These are phyloP conservation scores for Drosophila longiperda DNA, from an alignment of 2,888 invertebrate genomes.

Conservation along the genomic window DNA sequence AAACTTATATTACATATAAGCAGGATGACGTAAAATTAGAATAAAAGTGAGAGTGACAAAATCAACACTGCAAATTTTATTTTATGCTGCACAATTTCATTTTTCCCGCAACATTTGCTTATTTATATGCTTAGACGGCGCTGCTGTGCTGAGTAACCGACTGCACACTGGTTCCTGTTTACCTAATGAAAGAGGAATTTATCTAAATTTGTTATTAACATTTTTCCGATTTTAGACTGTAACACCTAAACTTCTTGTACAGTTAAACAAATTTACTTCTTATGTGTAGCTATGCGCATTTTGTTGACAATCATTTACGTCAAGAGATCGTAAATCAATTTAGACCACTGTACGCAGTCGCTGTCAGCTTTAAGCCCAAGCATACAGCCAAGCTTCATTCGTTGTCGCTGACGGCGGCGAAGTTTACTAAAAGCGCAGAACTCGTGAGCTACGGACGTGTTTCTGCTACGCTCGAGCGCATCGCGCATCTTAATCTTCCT, in stretches of 20 bases:
- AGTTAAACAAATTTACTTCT: not conserved
- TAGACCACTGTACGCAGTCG: constrained; percentile 43
- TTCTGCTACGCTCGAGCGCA: constrained; percentile 69
- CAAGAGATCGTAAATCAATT: not conserved
- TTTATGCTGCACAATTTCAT: constrained; percentile 16
- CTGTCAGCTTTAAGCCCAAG: constrained; percentile 29
- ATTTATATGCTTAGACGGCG: constrained; percentile 9
- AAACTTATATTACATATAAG: not conserved
- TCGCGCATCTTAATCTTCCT: constrained; percentile 48
- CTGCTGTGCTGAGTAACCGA: constrained; percentile 8
- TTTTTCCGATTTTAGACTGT: not conserved
- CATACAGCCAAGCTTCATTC: constrained; percentile 64
- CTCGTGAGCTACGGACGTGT: constrained; percentile 83
- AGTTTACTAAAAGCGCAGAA: constrained; percentile 82
- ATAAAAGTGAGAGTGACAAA: constrained; percentile 41
- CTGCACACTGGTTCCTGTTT: constrained; percentile 24
- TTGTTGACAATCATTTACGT: not conserved
- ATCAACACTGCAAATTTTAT: constrained; percentile 6
- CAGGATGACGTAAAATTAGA: not conserved
- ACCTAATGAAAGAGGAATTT: not conserved
- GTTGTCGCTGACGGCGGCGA: constrained; percentile 59
- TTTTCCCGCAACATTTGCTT: constrained; percentile 19
- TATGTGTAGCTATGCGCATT: not conserved
- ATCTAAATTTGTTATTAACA: not conserved
- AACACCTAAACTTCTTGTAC: not conserved